A percentile compares a stretch with the other conserved stretches of the same genome.
Conservation (phyloP, 2,113 vertebrate genomes). For the Morone chrysops region DNA sequence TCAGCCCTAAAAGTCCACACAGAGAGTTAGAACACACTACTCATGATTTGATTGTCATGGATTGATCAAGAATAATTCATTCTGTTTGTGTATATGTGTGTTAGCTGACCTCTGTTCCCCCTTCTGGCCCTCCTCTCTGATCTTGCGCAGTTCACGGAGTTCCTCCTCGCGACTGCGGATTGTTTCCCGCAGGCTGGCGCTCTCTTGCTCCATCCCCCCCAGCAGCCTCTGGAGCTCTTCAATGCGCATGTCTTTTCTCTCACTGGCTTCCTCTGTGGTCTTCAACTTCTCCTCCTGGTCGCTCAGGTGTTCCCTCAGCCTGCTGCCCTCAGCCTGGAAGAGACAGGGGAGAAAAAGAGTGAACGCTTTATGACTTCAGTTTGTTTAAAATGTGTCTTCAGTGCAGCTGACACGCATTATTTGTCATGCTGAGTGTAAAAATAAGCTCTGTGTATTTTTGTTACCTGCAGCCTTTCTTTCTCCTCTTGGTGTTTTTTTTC, state of each 20-base stretch:
- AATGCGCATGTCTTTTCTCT: conserved; percentile 84
- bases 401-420: not conserved
- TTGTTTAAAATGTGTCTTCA: not conserved
- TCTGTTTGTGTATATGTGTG: not conserved
- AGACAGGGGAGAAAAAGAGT: not conserved
- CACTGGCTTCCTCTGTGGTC: conserved; percentile 74
- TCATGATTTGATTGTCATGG: not conserved
- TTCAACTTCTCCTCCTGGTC: conserved; percentile 80
- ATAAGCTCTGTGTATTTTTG: not conserved
- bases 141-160: conserved; percentile 81
- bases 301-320: conserved; percentile 83
- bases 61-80: too few species aligned
- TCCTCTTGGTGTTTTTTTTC: conserved; percentile 89
- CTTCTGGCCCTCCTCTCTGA: conserved; percentile 82
- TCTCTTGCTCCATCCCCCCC: conserved; percentile 91
- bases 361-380: not conserved
- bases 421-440: not conserved
- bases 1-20: conserved; percentile 82
- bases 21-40: not conserved
- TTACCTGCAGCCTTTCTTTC: conserved; percentile 87
- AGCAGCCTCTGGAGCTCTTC: conserved; percentile 88
- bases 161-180: conserved; percentile 86
- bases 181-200: conserved; percentile 83
- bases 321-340: conserved; percentile 84
- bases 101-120: conserved; percentile 86